Conservation (phyloP, 2,888 invertebrate species). For the Charanyca ferruginea region DNA sequence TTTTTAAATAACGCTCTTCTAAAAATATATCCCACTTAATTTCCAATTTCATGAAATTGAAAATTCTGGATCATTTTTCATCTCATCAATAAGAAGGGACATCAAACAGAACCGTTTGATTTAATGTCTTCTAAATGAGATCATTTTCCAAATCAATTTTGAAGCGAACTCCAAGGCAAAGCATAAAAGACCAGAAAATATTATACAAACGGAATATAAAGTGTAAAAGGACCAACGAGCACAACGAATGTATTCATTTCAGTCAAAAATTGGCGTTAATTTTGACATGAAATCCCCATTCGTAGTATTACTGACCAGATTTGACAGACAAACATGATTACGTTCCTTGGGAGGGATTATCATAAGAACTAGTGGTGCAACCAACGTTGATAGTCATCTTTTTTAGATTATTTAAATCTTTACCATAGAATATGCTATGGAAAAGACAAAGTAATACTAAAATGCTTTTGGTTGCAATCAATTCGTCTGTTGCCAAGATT, state of each 20-base stretch:
- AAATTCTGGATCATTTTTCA: slow-evolving; percentile 50
- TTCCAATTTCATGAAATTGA: slow-evolving; percentile 40
- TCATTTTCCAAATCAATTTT: slow-evolving; percentile 57
- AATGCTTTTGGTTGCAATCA: too few relatives aligned
- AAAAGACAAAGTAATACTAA: too few relatives aligned
- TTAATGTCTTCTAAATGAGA: slow-evolving; percentile 54
- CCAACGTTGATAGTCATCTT: too few relatives aligned
- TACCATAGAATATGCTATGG: too few relatives aligned
- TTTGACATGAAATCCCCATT: too few relatives aligned
- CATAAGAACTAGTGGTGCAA: too few relatives aligned
- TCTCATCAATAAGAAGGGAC: slow-evolving; percentile 53
- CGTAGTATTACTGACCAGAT: too few relatives aligned
- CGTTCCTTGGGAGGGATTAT: too few relatives aligned
- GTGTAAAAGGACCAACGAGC: slow-evolving; percentile 16
- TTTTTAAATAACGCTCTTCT: slow-evolving; percentile 23
- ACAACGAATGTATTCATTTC: not conserved
- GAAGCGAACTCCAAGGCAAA: not conserved
- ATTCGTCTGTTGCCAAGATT: not conserved
- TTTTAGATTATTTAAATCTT: too few relatives aligned
- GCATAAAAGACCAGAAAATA: slow-evolving; percentile 12
- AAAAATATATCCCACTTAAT: slow-evolving; percentile 13
- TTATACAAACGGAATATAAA: slow-evolving; percentile 7
- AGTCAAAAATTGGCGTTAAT: not conserved
- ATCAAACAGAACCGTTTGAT: slow-evolving; percentile 58
- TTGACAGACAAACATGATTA: too few relatives aligned